Base-by-base conservation (phyloP, 2,797 vertebrate species). In the Lithobates sylvaticus region DNA sequence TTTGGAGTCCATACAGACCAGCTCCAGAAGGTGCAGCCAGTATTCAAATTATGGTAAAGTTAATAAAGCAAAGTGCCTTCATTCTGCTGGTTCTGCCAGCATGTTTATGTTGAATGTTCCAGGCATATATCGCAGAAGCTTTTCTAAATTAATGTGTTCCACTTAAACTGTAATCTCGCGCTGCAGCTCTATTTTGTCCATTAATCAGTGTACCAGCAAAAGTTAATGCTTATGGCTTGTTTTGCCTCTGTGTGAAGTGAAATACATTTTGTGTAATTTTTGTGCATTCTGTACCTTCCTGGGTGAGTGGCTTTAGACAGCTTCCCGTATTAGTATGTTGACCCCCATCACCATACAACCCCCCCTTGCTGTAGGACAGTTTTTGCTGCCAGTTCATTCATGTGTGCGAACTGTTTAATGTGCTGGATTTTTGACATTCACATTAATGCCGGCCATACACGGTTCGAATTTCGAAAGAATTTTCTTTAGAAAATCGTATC, bases 351-450 rank as follows among this genome's bases (percentile, higher is more conserved):
- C 34, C 34, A 3, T 3, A 4, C 34, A 2, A 2, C 6, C 34
- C 34, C 83, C 84, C 36, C 91, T 90, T 88, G 91, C 91, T 90
- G 89, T 69, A 87, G 81, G 65, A 84, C 88, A 88, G 81, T 87
- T 73, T 16, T 85, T 85, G 85, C 88, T 86, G 78, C 36, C 91
- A 88, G 88, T 84, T 90, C 91, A 90, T 2, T 91, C 88, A 79
- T 54, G 50, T 89, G 88, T 91, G 85, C 88, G 89, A 91, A 91
- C 82, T 90, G 88, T 89, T 86, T 81, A 83, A 89, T 86, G 86
- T 88, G 88, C 87, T 89, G 83, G 47, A 3, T 65, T 16, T 29
- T 70, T 36, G 29, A 34, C 4, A 70, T 16, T 70, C 50, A 3
- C 16, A 13, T 6, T 16, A n/a, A n/a, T n/a, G n/a, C n/a, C n/a